These are phyloP conservation scores for Monochamus alternatus DNA, from an alignment of 2,888 invertebrate genomes.

Conservation along the genomic window DNA sequence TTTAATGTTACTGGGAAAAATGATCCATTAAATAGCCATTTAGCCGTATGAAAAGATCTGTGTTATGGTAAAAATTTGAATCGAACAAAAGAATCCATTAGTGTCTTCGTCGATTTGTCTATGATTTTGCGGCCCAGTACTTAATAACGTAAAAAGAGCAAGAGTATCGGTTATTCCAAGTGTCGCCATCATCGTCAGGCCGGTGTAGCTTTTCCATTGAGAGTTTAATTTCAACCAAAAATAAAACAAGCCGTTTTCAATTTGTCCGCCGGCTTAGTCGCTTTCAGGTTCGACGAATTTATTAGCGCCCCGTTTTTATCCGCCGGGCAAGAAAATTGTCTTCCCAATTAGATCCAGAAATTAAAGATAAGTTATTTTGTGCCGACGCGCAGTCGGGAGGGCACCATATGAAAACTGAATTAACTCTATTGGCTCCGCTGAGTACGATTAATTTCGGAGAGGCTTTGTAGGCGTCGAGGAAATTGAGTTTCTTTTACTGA, in stretches of 20 bases:
- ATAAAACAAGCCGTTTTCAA: slow-evolving; percentile 51
- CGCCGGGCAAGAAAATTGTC: slow-evolving; percentile 44
- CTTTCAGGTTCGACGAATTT: slow-evolving; percentile 45
- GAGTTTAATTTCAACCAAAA: slow-evolving; percentile 25
- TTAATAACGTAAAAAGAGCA: not conserved
- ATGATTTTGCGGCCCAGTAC: not conserved
- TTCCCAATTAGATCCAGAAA: slow-evolving; percentile 47
- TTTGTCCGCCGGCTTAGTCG: slow-evolving; percentile 42
- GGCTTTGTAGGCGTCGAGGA: slow-evolving; percentile 17
- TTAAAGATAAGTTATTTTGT: slow-evolving; percentile 43
- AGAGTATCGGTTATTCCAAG: slow-evolving; percentile 5
- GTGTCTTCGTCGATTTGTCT: slow-evolving; percentile 4
- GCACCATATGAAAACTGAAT: slow-evolving; percentile 29
- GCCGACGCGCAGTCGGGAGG: not conserved
- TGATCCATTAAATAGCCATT: no score
- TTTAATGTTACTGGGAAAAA: no score
- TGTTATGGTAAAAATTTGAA: not conserved
- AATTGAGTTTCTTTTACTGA: slow-evolving; percentile 24
- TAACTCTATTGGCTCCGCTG: slow-evolving; percentile 14
- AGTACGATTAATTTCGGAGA: slow-evolving; percentile 23
- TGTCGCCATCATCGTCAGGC: not conserved
- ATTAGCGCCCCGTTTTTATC: slow-evolving; percentile 44
- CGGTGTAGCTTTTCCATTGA: not conserved
- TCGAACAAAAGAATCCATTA: not conserved
- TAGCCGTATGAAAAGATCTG: not conserved